Evolutionary conservation across 2,113 vertebrate genomes (phyloP), one percentile per base, ranked within the genome.

Genomic region (Nannobrachium achirus): DNA sequence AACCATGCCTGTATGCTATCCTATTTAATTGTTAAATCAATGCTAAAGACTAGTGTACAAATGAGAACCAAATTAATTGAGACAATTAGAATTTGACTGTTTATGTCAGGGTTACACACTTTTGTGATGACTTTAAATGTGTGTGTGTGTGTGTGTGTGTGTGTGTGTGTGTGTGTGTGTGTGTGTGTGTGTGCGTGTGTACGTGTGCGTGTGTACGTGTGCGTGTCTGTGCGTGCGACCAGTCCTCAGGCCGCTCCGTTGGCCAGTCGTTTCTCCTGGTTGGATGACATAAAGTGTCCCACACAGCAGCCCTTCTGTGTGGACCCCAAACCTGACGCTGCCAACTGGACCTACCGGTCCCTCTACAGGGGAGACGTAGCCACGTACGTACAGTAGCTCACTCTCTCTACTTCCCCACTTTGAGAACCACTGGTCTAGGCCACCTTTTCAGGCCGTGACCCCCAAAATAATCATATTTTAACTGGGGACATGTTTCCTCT

Each of bases 281-380:
- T 98, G 38, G 98, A 98, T 76, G 97, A 99, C 49, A 0, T 95
- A 25, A 85, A 93, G 84, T 53, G 71, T 7, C 77, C 86, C 63
- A 80, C 84, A 0, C 75, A 85, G 55, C 92, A 92, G 56, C 84
- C 79, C 0, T 99, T 96, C 90, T 93, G 93, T n/a, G 89, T 93
- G 60, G 96, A 98, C 82, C 92, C 88, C 76, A 97, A 95, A 58
- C 85, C 95, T 0, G 97, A 99, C 71, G 84, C 88, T 39, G 92
- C 95, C 49, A 99, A 99, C 91, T 98, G 96, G 98, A 92, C 96
- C 19, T 99, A 99, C 65, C 98, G 96, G 76, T 98, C 96, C 6
- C 87, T 98, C 8, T 99, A 99, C 86, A 95, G 95, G 41, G 96
- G 92, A 67, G 93, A 98, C 18, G 92, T 99, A 56, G 92, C 96